Base-by-base conservation (phyloP, 2,797 vertebrate species). In the Microctenopoma lineatum region DNA sequence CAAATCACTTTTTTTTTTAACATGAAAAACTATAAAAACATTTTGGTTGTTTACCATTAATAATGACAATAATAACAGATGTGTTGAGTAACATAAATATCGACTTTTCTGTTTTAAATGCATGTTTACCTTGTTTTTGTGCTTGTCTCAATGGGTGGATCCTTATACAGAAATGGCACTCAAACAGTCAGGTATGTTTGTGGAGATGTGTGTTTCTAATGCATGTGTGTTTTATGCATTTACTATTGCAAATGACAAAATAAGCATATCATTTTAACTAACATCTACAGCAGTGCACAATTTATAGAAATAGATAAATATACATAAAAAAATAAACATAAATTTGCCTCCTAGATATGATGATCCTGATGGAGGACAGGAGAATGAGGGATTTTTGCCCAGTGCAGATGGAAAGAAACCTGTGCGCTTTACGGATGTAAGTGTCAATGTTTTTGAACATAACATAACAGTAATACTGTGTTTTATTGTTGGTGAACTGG, bases 391-490 rank as follows among this genome's bases (percentile, higher is more conserved):
- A 81, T 98, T 98, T 88, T 84, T 98, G 44, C 95, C 96, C 59
- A 94, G 88, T 0, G 70, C 89, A 0, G 76, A 92, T 0, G 91
- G 93, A 88, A 98, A 97, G 92, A 96, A 96, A 64, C 93, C 95
- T 5, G 88, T 90, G 0, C 94, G 94, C 67, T 98, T 98, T 88
- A 98, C 96, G 0, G 97, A 98, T 1, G 97, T 98, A 92, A 95
- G 97, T 92, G 9, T 51, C 0, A 57, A 67, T 56, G 11, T 51
- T 51, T 34, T 7, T 32, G 18, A 7, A 4, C 6, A 32, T 7
- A 4, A 6, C 16, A 34, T 16, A 39, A 44, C 16, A 56, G 4
- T 36, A n/a, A 51, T 4, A 56, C 36, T 2, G 10, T 8, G 0
- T 15, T 41, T 34, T 39, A 4, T 0, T 16, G 1, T 50, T 59